Conservation (phyloP, 2,113 vertebrate species). For the Pontoporia blainvillei region DNA sequence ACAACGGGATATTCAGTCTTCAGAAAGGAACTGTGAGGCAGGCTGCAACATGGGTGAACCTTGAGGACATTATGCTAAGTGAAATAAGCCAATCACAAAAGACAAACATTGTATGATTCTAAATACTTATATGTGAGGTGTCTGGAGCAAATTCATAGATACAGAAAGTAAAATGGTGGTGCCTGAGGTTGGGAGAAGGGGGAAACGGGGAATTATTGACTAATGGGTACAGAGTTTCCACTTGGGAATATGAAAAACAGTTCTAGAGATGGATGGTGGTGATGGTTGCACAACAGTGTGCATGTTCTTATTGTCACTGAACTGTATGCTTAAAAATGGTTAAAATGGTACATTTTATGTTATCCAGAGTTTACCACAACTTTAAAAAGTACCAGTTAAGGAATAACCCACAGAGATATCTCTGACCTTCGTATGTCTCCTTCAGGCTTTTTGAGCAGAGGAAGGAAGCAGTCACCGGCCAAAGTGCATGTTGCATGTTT, state of each 20-base stretch:
- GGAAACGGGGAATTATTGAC: not conserved
- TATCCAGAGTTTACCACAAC: not conserved
- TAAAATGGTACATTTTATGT: not conserved
- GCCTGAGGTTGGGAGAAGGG: not conserved
- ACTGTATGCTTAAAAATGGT: not conserved
- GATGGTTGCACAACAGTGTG: not conserved
- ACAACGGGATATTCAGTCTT: not conserved
- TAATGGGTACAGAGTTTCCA: not conserved
- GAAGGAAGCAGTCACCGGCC: not conserved
- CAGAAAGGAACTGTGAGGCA: not conserved
- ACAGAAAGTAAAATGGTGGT: not conserved
- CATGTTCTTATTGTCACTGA: not conserved
- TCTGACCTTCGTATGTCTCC: not conserved
- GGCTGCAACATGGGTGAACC: not conserved
- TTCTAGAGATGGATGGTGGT: not conserved
- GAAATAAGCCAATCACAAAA: not conserved
- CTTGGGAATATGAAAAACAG: not conserved
- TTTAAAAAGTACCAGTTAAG: not conserved
- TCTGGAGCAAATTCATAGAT: not conserved
- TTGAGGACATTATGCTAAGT: not conserved
- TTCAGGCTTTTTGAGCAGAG: not conserved
- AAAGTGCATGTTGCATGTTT: not conserved
- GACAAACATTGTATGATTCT: not conserved
- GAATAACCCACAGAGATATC: not conserved
- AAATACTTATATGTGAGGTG: not conserved